Evolutionary conservation across 1,140 invertebrate genomes (phyloP), one percentile per base, ranked within the genome.

Genomic region (Drosophila jambulina): DNA sequence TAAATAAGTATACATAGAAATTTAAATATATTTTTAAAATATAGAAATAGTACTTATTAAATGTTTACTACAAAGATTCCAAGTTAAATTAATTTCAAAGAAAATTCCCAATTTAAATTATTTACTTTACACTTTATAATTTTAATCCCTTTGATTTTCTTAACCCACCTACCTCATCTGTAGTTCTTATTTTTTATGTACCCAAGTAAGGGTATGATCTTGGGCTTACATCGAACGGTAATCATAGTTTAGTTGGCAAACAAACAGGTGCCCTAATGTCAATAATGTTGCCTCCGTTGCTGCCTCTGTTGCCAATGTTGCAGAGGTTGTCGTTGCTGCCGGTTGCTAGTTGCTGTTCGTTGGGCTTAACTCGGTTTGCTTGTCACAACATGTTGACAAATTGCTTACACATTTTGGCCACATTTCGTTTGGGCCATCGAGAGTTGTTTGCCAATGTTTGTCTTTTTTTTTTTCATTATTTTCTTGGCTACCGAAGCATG

Each of bases 201-300:
- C 27, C 29, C n/a, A 6, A 21, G 72, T 60, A 40, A 77, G 72
- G 36, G 74, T 56, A 77, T 68, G 10, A 17, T 15, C 25, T 23
- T 23, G 29, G 43, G 29, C 43, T 58, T 58, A 45, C 65, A 76
- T 62, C 70, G 69, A 86, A 87, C 83, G 83, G 83, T 86, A 86
- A 86, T 86, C 83, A 87, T 83, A 78, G 83, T 82, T 83, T 87
- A 80, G 84, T 84, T 88, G 80, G 77, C 65, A 62, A 88, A 80
- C 84, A 87, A 88, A 87, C 84, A 87, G 84, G 84, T 87, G 84
- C 84, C 84, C 84, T 87, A 88, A 87, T 88, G 83, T 83, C 83
- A 88, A 87, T 83, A 86, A 80, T 69, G 78, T 81, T 86, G 78
- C 61, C 74, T 78, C 36, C 67, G 65, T 40, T 61, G 54, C 25